A percentile compares a stretch with the other conserved stretches of the same genome.
phyloP scores from a whole-genome alignment of 1,140 invertebrate genomes.

The Hyphantria cunea region DNA sequence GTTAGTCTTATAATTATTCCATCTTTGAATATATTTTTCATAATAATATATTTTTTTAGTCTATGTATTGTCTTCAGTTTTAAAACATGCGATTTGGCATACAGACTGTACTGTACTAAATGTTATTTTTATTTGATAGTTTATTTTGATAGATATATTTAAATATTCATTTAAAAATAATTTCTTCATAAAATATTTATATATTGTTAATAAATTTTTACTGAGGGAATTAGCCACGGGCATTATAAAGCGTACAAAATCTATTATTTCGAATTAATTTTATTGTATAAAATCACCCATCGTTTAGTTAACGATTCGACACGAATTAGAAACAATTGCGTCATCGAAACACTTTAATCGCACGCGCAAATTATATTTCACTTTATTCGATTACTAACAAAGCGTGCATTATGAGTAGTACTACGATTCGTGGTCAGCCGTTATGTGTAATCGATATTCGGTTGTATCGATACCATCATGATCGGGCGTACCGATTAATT shows the following conservation, averaged over 20 bases:
- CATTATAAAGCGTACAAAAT: conserved; percentile 31
- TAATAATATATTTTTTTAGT: too few relatives aligned
- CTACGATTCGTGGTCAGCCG: conserved; percentile 41
- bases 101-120: too few relatives aligned
- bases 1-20: too few relatives aligned
- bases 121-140: too few relatives aligned
- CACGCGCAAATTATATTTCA: conserved; percentile 19
- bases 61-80: too few relatives aligned
- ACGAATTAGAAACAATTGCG: conserved; percentile 38
- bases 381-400: conserved; percentile 12
- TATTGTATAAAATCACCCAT: conserved; percentile 46
- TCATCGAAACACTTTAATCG: conserved; percentile 22
- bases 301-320: conserved; percentile 49
- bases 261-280: conserved; percentile 43
- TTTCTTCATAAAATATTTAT: conserved; percentile 9
- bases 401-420: conserved; percentile 21
- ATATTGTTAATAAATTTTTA: conserved; percentile 26
- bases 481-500: conserved; percentile 62
- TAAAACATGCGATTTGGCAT: too few relatives aligned
- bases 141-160: too few relatives aligned
- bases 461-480: conserved; percentile 37
- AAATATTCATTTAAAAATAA: neutral
- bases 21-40: too few relatives aligned
- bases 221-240: conserved; percentile 15
- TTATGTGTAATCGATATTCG: conserved; percentile 60